Percentiles rank a stretch among this genome's conserved stretches.
These are phyloP conservation scores for Nomada ferruginata DNA, from an alignment of 2,888 invertebrate species.

Conservation along the genomic window DNA sequence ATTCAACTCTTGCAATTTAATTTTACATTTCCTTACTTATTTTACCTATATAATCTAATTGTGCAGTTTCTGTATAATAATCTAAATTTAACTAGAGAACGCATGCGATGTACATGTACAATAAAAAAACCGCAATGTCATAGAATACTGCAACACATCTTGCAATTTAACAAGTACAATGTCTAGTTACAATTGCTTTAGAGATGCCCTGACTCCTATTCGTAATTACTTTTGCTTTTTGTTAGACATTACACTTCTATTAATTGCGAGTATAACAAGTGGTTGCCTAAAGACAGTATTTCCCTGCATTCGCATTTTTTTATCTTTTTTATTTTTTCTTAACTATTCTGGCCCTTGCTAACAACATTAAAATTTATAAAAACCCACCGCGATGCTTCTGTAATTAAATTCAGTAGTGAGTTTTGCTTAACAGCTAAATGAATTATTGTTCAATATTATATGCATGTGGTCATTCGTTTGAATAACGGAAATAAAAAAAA, in stretches of 20 bases:
- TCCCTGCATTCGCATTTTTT: slow-evolving; percentile 18
- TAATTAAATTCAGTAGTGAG: slow-evolving; percentile 74
- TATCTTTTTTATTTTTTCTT: background rate
- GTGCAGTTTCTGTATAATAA: slow-evolving; percentile 77
- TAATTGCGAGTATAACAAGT: slow-evolving; percentile 51
- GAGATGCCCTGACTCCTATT: slow-evolving; percentile 3
- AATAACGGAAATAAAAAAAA: slow-evolving; percentile 30
- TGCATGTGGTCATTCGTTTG: slow-evolving; percentile 39
- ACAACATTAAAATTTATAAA: slow-evolving; percentile 40
- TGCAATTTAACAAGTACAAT: slow-evolving; percentile 37
- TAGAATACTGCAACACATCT: slow-evolving; percentile 25
- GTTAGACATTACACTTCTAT: slow-evolving; percentile 24
- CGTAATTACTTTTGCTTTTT: background rate
- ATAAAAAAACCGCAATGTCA: slow-evolving; percentile 41
- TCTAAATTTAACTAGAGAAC: slow-evolving; percentile 75
- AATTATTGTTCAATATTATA: slow-evolving; percentile 56
- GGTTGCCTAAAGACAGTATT: slow-evolving; percentile 38
- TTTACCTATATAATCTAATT: slow-evolving; percentile 78
- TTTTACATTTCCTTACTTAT: slow-evolving; percentile 65
- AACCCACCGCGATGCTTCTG: slow-evolving; percentile 61
- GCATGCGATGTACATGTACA: slow-evolving; percentile 43
- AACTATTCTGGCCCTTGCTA: slow-evolving; percentile 32
- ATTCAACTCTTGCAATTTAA: slow-evolving; percentile 63
- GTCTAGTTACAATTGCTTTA: slow-evolving; percentile 30
- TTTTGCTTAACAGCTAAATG: slow-evolving; percentile 63